Percentiles rank a stretch among this genome's conserved stretches.
Evolutionary conservation across 2,113 vertebrate genomes (phyloP).

Genomic region (Piaya cayana): DNA sequence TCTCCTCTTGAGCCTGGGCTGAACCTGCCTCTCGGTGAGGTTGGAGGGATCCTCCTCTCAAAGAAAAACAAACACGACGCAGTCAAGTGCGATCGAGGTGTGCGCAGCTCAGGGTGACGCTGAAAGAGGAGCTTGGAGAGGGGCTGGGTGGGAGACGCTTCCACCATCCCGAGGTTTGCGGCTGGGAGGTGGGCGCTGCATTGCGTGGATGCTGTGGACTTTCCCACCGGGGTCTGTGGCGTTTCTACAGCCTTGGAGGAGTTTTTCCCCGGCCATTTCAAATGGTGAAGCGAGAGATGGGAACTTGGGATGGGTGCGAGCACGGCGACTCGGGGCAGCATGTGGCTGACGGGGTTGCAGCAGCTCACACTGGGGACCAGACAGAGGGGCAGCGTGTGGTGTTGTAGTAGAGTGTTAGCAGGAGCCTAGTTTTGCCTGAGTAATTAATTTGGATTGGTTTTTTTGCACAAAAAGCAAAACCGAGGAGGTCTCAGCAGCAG

Average conservation of each 20-base stretch:
- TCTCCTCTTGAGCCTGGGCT: accelerated
- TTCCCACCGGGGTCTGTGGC: background rate
- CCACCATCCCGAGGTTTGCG: accelerated
- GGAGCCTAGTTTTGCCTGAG: accelerated
- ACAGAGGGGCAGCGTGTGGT: accelerated
- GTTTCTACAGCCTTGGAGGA: background rate
- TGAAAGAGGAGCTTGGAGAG: background rate
- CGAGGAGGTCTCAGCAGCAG: accelerated
- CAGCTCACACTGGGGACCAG: accelerated
- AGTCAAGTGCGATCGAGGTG: background rate
- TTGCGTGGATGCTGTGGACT: background rate
- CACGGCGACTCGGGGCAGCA: accelerated
- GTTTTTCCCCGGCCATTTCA: background rate
- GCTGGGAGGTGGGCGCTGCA: background rate
- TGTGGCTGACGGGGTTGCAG: accelerated
- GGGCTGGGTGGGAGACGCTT: background rate
- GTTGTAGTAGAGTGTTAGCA: accelerated
- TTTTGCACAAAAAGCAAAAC: accelerated
- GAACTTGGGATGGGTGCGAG: background rate
- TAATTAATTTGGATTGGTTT: accelerated
- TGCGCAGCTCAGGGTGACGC: accelerated
- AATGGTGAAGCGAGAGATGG: background rate
- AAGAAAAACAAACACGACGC: background rate
- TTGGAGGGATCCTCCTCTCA: background rate
- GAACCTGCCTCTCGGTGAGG: background rate